Percentiles rank a stretch among this genome's conserved stretches.
Evolutionary conservation across 2,113 vertebrate species (phyloP).

Genomic region (Corvus moneduloides): DNA sequence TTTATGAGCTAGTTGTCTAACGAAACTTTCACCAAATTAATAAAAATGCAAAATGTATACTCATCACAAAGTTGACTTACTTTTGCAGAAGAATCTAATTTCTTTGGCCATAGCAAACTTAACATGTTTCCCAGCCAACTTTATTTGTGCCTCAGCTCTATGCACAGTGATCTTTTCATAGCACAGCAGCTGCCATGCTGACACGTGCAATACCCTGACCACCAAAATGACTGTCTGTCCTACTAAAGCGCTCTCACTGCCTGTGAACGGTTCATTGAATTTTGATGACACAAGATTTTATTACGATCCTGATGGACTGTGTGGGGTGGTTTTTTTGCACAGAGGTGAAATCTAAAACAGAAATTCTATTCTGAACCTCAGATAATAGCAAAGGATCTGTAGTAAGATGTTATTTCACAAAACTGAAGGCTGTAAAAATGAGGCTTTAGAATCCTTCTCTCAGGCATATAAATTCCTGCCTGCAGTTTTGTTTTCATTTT

Average conservation of each 20-base stretch:
- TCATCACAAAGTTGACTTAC: background rate
- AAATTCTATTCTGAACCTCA: background rate
- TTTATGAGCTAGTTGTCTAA: background rate
- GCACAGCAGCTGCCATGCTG: slow-evolving; percentile 63
- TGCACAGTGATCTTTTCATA: slow-evolving; percentile 52
- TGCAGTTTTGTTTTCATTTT: slow-evolving; percentile 1
- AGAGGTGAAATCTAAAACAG: slow-evolving; percentile 3
- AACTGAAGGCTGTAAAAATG: background rate
- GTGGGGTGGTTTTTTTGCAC: background rate
- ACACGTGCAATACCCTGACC: slow-evolving; percentile 20
- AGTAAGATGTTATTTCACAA: background rate
- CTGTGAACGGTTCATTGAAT: slow-evolving; percentile 5
- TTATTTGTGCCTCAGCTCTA: slow-evolving; percentile 26
- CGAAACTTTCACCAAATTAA: background rate
- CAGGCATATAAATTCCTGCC: background rate
- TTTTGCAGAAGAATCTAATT: slow-evolving; percentile 6
- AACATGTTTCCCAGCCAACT: background rate
- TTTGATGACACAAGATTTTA: slow-evolving; percentile 30
- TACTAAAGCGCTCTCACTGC: background rate
- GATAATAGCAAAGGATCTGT: background rate
- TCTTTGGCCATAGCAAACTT: background rate
- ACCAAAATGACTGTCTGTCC: slow-evolving; percentile 61
- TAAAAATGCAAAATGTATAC: background rate
- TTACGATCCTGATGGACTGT: background rate
- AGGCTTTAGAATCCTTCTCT: background rate